These are phyloP conservation scores for Deroptyus accipitrinus DNA, from an alignment of 2,113 vertebrate species.

Conservation along the genomic window DNA sequence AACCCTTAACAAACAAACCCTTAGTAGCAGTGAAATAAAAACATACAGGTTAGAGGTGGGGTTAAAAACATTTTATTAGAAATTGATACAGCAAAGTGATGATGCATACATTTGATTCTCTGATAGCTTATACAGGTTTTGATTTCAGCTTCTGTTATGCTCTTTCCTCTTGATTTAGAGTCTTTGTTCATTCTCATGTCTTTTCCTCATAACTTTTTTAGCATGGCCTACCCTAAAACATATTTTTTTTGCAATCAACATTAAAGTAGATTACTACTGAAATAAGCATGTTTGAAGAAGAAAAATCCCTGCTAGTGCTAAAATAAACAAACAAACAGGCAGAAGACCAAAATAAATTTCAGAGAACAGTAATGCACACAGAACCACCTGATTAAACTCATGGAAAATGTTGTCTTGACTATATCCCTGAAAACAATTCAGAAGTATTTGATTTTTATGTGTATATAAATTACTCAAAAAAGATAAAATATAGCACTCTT, in stretches of 20 bases:
- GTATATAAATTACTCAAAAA: background rate
- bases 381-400: background rate
- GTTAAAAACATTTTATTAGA: background rate
- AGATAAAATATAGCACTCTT: background rate
- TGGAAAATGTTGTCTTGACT: background rate
- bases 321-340: background rate
- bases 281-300: background rate
- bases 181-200: background rate
- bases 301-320: background rate
- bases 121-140: background rate
- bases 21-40: background rate
- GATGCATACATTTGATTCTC: background rate
- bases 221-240: background rate
- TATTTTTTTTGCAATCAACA: background rate
- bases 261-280: background rate
- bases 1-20: too few species aligned
- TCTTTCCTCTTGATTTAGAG: background rate
- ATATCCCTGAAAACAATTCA: background rate
- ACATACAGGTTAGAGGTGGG: fast-evolving
- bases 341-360: background rate
- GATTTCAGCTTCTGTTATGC: background rate
- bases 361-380: background rate
- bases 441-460: background rate
- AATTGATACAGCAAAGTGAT: background rate
- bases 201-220: background rate